Base-by-base conservation (phyloP, 2,797 vertebrate species). In the Halcyon chelicuti region DNA sequence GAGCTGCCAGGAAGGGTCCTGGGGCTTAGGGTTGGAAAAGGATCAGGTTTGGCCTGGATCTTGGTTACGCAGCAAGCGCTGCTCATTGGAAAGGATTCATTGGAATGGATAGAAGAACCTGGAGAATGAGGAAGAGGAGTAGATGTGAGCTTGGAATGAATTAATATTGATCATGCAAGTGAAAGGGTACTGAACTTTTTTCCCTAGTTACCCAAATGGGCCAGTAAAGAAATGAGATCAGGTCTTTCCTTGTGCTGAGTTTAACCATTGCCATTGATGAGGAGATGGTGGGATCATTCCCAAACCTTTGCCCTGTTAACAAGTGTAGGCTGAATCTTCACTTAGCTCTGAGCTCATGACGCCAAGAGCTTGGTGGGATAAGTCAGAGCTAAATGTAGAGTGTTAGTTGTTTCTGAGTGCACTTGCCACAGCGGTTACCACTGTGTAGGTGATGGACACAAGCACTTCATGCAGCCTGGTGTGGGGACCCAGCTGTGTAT, bases 161-260 rank as follows among this genome's bases (percentile, higher is more conserved):
- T 67, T 74, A 22, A 11, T 80, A 8, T 6, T 4, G 4, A 46
- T 33, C 0, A 1, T 26, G 25, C 1, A 2, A 10, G 9, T 51
- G 63, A 49, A 22, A 54, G 14, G 2, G 1, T 72, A 23, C 6
- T 9, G 8, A 52, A 18, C 10, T 55, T 73, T 72, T 72, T 63
- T 52, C 10, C 28, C 5, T 12, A 29, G 9, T 55, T 70, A 54
- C 14, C 4, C 29, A 61, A n/a, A 62, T 3, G 8, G 13, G 4
- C 21, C 51, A 70, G 17, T 28, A 79, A 51, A 33, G 9, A 73
- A 66, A 79, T 19, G 51, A 49, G 15, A 37, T 62, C 0, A 0
- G 25, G 17, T 17, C 26, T 71, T 63, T 84, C n/a, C 21, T 57
- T 66, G 37, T 37, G 12, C 18, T 57, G 13, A 65, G 58, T 65